A percentile compares a stretch with the other conserved stretches of the same genome.
Evolutionary conservation across 2,888 invertebrate genomes (phyloP).

Genomic region (Tenthredo notha): DNA sequence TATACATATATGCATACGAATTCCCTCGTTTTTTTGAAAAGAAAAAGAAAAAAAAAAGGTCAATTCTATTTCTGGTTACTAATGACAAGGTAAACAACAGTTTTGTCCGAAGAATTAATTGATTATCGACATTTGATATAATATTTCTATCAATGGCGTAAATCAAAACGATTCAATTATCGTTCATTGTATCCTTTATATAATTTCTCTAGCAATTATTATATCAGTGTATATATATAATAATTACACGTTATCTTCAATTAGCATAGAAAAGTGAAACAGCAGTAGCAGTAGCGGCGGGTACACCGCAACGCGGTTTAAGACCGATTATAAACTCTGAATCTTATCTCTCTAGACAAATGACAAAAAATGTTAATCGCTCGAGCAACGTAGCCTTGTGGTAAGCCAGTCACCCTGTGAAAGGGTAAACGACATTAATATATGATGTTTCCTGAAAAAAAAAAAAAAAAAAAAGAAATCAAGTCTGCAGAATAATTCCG

Average conservation of each 20-base stretch:
- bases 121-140: too few species aligned
- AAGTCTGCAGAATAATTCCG: neutral
- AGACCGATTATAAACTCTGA: neutral
- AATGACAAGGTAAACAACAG: neutral
- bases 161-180: too few species aligned
- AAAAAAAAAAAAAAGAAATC: neutral
- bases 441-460: neutral
- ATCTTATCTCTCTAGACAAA: slow-evolving; percentile 3
- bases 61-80: neutral
- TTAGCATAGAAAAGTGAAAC: neutral
- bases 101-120: neutral
- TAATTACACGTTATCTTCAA: neutral
- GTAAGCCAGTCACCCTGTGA: neutral
- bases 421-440: neutral
- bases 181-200: too few species aligned
- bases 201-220: too few species aligned
- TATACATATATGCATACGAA: neutral
- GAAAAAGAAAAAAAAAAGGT: too few species aligned
- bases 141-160: too few species aligned
- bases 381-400: neutral
- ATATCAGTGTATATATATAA: too few species aligned
- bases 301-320: neutral
- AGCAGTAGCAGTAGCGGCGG: neutral
- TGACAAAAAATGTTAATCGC: slow-evolving; percentile 3
- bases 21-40: too few species aligned